Evolutionary conservation across 1,140 invertebrate genomes (phyloP), one percentile per base, ranked within the genome.

Genomic region (Drosophila pallidifrons): DNA sequence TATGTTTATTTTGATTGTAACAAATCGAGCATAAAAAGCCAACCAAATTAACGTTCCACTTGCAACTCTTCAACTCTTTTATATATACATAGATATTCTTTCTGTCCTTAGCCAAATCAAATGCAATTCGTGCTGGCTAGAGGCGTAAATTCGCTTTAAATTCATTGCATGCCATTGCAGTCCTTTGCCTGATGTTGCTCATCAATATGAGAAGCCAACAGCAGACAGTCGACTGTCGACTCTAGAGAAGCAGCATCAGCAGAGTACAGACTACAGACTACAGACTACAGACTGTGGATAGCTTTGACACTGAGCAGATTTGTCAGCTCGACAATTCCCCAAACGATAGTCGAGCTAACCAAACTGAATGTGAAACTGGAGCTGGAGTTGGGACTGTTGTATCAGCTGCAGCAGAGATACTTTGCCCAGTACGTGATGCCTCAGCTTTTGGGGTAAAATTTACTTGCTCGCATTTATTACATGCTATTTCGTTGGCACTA

Each of bases 391-490:
- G 3, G 52, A 25, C 10, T 45, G 58, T 11, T 25, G 20, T 28
- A 13, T 45, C 16, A n/a, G 43, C 28, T 16, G n/a, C 7, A 4
- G 13, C 41, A 25, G 20, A 32, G 20, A 20, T 13, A 46, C 28
- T 58, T 49, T 45, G 64, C 35, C 35, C 8, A 10, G 49, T 79
- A 86, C 79, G 83, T 82, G 83, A 67, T 58, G 47, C 64, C 69
- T 69, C 38, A 41, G 38, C 38, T 41, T 41, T 72, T 32, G 30
- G 64, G 64, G 67, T 64, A 60, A 68, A 86, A 82, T 79, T 87
- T 77, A 82, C 76, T 87, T 88, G 72, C 46, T 82, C 83, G 59
- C 83, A 88, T 87, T 88, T 88, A 83, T 87, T 77, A 80, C 80
- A 75, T 69, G 80, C 79, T 80, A 82, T 87, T 82, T 82, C 79